A percentile compares a stretch with the other conserved stretches of the same genome.
Conservation (phyloP, 2,797 vertebrate species). For the Manis crassicaudata region DNA sequence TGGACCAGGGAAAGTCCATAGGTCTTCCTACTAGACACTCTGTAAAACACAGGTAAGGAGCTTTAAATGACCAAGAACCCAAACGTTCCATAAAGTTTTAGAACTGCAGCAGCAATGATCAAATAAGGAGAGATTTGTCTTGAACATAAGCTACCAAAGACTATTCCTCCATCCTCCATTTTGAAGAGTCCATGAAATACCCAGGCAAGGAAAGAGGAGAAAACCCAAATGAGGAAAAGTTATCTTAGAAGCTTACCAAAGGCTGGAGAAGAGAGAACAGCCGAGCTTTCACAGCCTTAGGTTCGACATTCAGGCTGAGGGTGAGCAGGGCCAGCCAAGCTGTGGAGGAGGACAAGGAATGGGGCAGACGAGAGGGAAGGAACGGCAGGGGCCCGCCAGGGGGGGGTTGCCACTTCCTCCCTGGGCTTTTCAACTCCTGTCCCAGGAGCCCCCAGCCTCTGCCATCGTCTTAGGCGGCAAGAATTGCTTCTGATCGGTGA, state of each 20-base stretch:
- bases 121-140: not conserved
- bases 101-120: not conserved
- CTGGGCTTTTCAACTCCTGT: slow-evolving; percentile 53
- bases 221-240: not conserved
- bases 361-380: not conserved
- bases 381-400: slow-evolving; percentile 47
- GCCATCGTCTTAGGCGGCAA: slow-evolving; percentile 34
- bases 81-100: not conserved
- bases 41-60: not conserved
- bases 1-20: not conserved
- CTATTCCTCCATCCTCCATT: not conserved
- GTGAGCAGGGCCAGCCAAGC: slow-evolving; percentile 27
- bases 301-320: slow-evolving; percentile 41
- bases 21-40: not conserved
- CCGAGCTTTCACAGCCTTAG: not conserved
- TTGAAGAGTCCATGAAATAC: not conserved
- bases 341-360: not conserved
- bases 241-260: not conserved
- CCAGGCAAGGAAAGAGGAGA: not conserved
- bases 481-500: slow-evolving; percentile 64
- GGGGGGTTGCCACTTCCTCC: slow-evolving; percentile 18
- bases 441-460: slow-evolving; percentile 42
- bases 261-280: not conserved
- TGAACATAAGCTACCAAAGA: not conserved
- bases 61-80: not conserved